Conservation (phyloP, 1,140 invertebrate genomes). For the Philopotamus ludificatus region DNA sequence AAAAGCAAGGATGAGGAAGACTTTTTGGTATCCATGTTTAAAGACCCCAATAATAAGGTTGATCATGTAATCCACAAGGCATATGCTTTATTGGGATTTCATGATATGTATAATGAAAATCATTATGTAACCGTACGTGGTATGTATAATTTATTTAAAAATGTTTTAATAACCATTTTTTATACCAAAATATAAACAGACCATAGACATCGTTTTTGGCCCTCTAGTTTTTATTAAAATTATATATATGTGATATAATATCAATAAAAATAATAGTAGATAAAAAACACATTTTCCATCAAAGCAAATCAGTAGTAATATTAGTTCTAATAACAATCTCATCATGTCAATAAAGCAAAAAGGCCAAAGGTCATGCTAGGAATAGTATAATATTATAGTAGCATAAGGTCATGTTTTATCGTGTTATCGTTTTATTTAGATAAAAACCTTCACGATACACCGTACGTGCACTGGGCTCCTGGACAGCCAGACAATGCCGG, state of each 20-base stretch:
- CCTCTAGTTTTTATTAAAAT: no score
- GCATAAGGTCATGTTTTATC: background rate
- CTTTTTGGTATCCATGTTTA: background rate
- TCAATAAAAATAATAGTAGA: no score
- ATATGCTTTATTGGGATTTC: slow-evolving; percentile 20
- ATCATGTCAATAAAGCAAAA: no score
- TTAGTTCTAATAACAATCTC: background rate
- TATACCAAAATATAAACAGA: background rate
- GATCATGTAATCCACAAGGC: background rate
- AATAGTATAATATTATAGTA: background rate
- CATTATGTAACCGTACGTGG: slow-evolving; percentile 9
- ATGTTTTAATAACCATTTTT: no score
- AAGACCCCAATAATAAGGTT: background rate
- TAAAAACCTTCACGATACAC: background rate
- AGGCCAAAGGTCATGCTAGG: no score
- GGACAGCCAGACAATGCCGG: slow-evolving; percentile 26
- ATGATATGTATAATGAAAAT: slow-evolving; percentile 20
- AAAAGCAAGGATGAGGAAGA: slow-evolving; percentile 29
- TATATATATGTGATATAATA: no score
- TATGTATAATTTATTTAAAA: slow-evolving; percentile 17
- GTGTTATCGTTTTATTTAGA: background rate
- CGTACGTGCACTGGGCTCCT: slow-evolving; percentile 12
- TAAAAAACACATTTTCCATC: no score
- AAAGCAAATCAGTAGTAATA: background rate
- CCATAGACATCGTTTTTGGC: no score